phyloP scores from a whole-genome alignment of 2,113 vertebrate genomes.

The Girardinichthys multiradiatus region DNA sequence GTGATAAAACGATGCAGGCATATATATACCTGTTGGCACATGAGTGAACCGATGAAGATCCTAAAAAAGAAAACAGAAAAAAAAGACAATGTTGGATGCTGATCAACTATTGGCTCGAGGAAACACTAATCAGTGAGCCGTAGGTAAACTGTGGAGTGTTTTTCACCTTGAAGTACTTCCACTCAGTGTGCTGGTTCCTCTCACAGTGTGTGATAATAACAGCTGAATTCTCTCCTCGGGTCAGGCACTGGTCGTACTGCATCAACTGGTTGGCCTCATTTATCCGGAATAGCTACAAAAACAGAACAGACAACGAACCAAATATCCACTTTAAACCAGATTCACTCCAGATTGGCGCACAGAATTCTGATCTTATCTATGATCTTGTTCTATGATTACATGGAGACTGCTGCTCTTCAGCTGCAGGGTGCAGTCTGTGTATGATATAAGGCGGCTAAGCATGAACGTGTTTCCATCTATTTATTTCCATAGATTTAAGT shows the following conservation, averaged over 20 bases:
- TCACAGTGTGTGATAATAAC: slow-evolving; percentile 93
- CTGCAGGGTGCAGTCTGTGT: background rate
- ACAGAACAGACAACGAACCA: background rate
- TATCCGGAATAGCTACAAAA: slow-evolving; percentile 91
- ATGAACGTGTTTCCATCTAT: no score
- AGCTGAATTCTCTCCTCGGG: slow-evolving; percentile 86
- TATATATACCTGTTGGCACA: slow-evolving; percentile 86
- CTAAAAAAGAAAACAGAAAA: slow-evolving; percentile 72
- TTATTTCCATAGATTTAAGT: no score
- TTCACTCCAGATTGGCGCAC: no score
- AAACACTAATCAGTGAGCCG: background rate
- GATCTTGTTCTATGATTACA: no score
- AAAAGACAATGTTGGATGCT: background rate
- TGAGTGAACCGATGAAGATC: slow-evolving; percentile 91
- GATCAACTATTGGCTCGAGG: background rate
- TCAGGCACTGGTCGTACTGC: slow-evolving; percentile 98
- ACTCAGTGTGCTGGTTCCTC: slow-evolving; percentile 90
- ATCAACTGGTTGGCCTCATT: slow-evolving; percentile 97
- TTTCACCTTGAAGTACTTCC: slow-evolving; percentile 96
- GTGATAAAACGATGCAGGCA: no score
- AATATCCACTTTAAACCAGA: background rate
- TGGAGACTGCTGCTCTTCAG: no score
- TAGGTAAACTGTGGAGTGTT: background rate
- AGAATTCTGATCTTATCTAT: no score
- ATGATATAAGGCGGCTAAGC: no score